phyloP scores from a whole-genome alignment of 2,797 vertebrate genomes.

The Notolepis coatsorum region DNA sequence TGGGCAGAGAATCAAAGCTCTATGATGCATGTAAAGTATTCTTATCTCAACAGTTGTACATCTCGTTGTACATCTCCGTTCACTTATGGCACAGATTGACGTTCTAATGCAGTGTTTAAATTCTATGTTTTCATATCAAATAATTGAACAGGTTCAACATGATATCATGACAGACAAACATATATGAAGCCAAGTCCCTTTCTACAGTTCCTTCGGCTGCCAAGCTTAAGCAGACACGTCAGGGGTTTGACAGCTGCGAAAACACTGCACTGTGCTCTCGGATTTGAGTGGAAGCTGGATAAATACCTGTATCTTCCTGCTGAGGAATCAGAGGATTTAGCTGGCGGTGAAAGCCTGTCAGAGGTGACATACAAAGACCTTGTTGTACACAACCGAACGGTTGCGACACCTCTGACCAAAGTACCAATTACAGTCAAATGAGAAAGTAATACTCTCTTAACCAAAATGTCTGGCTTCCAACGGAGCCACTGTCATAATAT shows the following conservation, averaged over 20 bases:
- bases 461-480: not conserved
- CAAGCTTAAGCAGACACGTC: constrained; percentile 56
- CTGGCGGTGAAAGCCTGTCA: constrained; percentile 73
- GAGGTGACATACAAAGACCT: constrained; percentile 55
- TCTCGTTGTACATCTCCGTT: no score
- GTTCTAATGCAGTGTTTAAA: constrained; percentile 17
- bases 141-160: constrained; percentile 25
- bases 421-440: constrained; percentile 22
- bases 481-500: not conserved
- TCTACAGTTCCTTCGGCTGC: constrained; percentile 50
- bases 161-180: constrained; percentile 43
- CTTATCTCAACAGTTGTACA: no score
- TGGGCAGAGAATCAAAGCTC: no score
- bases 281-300: constrained; percentile 54
- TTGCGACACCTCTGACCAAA: constrained; percentile 16
- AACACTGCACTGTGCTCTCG: constrained; percentile 55
- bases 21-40: no score
- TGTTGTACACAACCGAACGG: constrained; percentile 41
- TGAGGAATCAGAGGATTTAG: constrained; percentile 72
- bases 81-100: not conserved
- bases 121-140: constrained; percentile 29
- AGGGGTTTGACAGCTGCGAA: constrained; percentile 67
- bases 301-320: constrained; percentile 72
- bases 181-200: constrained; percentile 46
- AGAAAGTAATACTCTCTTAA: not conserved